Conservation (phyloP, 2,797 vertebrate genomes). For the Lepidocolaptes lacrymiger region DNA sequence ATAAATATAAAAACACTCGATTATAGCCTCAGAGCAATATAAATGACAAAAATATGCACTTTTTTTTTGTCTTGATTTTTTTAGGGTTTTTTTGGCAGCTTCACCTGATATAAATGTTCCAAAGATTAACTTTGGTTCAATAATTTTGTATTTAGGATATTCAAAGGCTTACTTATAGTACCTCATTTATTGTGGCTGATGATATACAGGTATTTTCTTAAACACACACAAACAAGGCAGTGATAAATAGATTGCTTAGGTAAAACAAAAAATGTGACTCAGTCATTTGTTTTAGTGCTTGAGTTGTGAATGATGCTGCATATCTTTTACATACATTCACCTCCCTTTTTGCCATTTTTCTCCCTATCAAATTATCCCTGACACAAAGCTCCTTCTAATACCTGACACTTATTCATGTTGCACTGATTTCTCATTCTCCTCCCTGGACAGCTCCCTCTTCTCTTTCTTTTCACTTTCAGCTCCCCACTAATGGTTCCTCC, state of each 20-base stretch:
- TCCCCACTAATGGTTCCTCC: background rate
- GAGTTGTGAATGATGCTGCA: background rate
- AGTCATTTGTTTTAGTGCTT: background rate
- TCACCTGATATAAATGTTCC: background rate
- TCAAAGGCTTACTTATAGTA: background rate
- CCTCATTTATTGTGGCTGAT: background rate
- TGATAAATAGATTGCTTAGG: background rate
- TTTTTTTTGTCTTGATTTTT: background rate
- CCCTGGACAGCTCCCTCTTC: background rate
- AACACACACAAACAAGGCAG: background rate
- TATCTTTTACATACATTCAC: background rate
- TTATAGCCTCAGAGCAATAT: background rate
- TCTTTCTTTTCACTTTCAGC: background rate
- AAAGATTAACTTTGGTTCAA: background rate
- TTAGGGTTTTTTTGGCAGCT: background rate
- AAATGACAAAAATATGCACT: background rate
- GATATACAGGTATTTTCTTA: background rate
- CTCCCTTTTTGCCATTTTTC: background rate
- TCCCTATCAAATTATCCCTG: background rate
- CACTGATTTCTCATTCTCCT: background rate
- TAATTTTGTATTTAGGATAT: background rate
- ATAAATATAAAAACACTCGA: constrained; percentile 28
- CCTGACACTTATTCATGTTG: background rate
- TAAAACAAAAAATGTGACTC: background rate
- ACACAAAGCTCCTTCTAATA: background rate